Base-by-base conservation (phyloP, 2,888 invertebrate species). In the Synanthedon myopaeformis region DNA sequence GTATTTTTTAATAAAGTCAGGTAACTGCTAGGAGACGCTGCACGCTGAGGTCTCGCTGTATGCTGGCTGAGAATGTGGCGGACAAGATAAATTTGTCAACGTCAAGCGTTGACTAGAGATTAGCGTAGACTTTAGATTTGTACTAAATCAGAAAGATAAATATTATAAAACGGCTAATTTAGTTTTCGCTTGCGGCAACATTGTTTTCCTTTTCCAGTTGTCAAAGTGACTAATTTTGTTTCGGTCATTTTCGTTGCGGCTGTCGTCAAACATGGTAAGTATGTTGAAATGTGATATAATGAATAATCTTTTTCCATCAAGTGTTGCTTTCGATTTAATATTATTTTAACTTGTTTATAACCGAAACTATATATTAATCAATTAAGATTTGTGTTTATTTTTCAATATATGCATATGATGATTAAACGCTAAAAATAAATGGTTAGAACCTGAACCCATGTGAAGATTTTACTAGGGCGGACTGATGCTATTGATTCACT, bases 401-500 rank as follows among this genome's bases (percentile, higher is more conserved):
- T 53, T 11, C 3, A 52, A 51, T 53, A 12, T 50, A 56, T 55
- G 52, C 64, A 81, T 69, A 86, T 92, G 92, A 92, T 92, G 92
- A 92, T 90, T 88, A 89, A 88, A 79, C 72, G 67, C 80, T 72
- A 62, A 71, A 73, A 77, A 88, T 68, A 91, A 89, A 91, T 91
- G 91, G 92, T 92, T 92, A 85, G 88, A 82, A 88, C 89, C 91
- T 90, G 91, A 91, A 79, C 81, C 77, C 65, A 73, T 90, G 91
- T 90, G 89, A 92, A 92, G 89, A 92, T 91, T 83, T 84, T 68
- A 89, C 92, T 92, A 92, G 92, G 92, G 92, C 92, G 92, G 92
- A 91, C 92, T 92, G 92, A 92, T 79, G 64, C 54, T 42, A 49
- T 41, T 6, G 17, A n/a, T 50, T 41, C 2, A 23, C 2, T 19